These are phyloP conservation scores for Leucozona laternaria DNA, from an alignment of 2,888 invertebrate genomes.

Conservation along the genomic window DNA sequence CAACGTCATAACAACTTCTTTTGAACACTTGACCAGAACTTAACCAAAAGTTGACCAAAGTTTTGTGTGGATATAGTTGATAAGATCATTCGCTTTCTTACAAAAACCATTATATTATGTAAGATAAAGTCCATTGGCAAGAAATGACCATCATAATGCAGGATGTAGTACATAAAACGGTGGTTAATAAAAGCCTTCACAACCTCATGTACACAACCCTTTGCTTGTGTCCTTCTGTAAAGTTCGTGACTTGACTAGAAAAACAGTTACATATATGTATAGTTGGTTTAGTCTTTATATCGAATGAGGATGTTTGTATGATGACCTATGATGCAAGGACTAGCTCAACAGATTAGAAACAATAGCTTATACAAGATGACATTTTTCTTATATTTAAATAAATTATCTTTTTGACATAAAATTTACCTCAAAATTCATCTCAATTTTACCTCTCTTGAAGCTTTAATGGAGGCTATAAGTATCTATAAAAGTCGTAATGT, in stretches of 20 bases:
- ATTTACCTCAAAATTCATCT: constrained; percentile 53
- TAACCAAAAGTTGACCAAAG: constrained; percentile 62
- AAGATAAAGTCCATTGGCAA: constrained; percentile 46
- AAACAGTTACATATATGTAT: background rate
- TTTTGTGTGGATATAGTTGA: constrained; percentile 51
- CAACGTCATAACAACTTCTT: constrained; percentile 28
- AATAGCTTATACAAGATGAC: background rate
- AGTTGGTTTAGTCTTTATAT: background rate
- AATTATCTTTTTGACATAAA: constrained; percentile 18
- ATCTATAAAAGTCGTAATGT: constrained; percentile 26
- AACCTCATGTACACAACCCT: constrained; percentile 39
- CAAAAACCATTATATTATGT: constrained; percentile 11
- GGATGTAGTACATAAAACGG: constrained; percentile 27
- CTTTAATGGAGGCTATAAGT: constrained; percentile 12
- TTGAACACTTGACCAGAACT: constrained; percentile 49
- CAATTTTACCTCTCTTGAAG: constrained; percentile 31
- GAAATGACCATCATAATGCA: constrained; percentile 18
- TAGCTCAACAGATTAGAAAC: constrained; percentile 19
- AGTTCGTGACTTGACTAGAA: constrained; percentile 55
- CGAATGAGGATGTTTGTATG: background rate
- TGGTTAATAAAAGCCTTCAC: constrained; percentile 34
- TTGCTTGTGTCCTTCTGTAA: background rate
- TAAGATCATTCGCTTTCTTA: constrained; percentile 45
- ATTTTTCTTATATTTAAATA: background rate
- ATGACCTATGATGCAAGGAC: background rate